These are phyloP conservation scores for Eremobia ochroleuca DNA, from an alignment of 2,888 invertebrate genomes.

Conservation along the genomic window DNA sequence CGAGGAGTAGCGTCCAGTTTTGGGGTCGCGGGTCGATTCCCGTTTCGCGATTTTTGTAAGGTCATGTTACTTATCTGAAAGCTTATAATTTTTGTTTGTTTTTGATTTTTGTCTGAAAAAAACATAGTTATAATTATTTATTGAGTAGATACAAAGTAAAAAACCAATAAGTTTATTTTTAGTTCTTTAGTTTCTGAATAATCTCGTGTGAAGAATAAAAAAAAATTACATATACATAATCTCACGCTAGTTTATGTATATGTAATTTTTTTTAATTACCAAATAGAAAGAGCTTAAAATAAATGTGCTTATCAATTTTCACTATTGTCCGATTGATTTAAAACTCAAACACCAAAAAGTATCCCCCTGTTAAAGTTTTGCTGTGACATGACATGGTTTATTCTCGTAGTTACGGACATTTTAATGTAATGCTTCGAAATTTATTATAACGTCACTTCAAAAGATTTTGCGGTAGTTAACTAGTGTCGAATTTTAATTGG, in stretches of 20 bases:
- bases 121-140: background rate
- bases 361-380: background rate
- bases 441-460: slow-evolving; percentile 11
- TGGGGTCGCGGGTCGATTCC: slow-evolving; percentile 30
- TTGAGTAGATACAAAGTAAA: background rate
- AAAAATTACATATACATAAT: no score
- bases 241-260: no score
- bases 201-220: background rate
- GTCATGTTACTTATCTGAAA: background rate
- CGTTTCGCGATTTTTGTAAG: background rate
- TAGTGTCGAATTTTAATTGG: background rate
- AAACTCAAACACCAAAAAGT: background rate
- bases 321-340: background rate
- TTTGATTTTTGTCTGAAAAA: background rate
- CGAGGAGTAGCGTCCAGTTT: slow-evolving; percentile 21
- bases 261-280: background rate
- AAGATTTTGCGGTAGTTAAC: slow-evolving; percentile 7
- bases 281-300: background rate
- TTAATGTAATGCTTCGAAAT: background rate
- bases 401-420: no score
- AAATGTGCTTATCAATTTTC: no score
- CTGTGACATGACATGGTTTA: background rate
- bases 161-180: no score
- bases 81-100: background rate
- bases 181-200: no score